Conservation (phyloP, 1,140 invertebrate genomes). For the Latrodectus geometricus region DNA sequence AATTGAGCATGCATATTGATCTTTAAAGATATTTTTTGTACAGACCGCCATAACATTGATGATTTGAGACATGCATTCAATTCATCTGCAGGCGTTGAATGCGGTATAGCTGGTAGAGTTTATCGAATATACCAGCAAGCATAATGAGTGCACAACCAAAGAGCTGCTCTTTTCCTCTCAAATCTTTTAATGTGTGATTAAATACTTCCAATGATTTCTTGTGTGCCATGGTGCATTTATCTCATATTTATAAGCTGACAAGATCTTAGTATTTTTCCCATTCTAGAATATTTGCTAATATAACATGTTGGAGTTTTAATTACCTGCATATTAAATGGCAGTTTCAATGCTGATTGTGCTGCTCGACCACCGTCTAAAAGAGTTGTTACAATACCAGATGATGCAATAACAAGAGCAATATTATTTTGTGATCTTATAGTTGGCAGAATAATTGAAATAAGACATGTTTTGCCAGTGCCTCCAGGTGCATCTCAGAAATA, state of each 20-base stretch:
- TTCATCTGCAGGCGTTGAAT: no score
- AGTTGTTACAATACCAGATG: constrained; percentile 73
- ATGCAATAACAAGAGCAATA: constrained; percentile 70
- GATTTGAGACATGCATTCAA: no score
- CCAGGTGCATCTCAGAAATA: constrained; percentile 62
- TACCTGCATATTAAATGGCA: constrained; percentile 65
- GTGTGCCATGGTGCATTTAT: constrained; percentile 69
- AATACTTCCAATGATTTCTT: constrained; percentile 63
- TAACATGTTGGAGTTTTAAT: constrained; percentile 54
- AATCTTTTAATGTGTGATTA: constrained; percentile 5
- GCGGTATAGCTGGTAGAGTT: no score
- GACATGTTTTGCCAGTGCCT: constrained; percentile 68
- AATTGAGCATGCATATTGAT: no score
- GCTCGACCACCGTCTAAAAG: no score
- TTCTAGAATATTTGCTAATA: no score
- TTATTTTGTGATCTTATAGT: constrained; percentile 61
- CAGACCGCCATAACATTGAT: no score
- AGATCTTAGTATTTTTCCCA: constrained; percentile 52
- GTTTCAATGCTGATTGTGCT: constrained; percentile 72
- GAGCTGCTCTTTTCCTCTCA: no score
- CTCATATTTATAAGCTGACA: constrained; percentile 66
- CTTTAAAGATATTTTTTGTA: no score
- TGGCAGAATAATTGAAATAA: constrained; percentile 64
- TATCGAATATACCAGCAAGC: no score
- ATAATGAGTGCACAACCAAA: no score